Base-by-base conservation (phyloP, 2,797 vertebrate genomes). In the Muraenolepis orangiensis region DNA sequence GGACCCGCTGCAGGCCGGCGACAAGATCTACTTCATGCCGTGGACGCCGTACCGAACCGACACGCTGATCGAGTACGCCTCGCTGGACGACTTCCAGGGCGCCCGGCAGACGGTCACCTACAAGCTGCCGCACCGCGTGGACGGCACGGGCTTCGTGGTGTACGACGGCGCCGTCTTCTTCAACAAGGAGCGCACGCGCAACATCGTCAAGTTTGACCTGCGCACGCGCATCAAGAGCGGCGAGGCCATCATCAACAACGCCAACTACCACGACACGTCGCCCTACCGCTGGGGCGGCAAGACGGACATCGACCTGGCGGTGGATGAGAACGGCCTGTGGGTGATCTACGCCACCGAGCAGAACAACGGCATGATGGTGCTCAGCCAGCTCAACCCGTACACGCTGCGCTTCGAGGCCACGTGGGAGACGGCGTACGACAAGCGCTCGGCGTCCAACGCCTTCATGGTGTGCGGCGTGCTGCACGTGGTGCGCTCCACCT, bases 11-110 rank as follows among this genome's bases (percentile, higher is more conserved):
- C 98, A 99, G 92, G 97, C 98, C 32, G 97, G 94, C 78, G 98
- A 99, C 94, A 99, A 99, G 95, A 97, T 99, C 91, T 99, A 99
- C 94, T 99, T 98, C 91, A 99, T 99, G 98, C 98, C 98, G 72
- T 99, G 98, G 98, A 99, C 97, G 87, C 98, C 98, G 0, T 99
- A 99, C 78, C 96, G 98, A 88, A 99, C 98, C 3, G 98, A 99
- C 89, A 99, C 96, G 67, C 93, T 99, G 79, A 98, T 97, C 84
- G 98, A 99, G 85, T 99, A 96, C 69, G 96, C 97, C 74, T 99
- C 98, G 34, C 90, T 99, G 77, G 97, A 98, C 71, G 98, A 99
- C 88, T 98, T 99, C 91, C 95, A 98, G 88, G 98, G 93, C 0
- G 95, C 96, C 66, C 94, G 96, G 67, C 98, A 97, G 84, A 98